Base-by-base conservation (phyloP, 1,140 invertebrate species). In the Philaenus spumarius region DNA sequence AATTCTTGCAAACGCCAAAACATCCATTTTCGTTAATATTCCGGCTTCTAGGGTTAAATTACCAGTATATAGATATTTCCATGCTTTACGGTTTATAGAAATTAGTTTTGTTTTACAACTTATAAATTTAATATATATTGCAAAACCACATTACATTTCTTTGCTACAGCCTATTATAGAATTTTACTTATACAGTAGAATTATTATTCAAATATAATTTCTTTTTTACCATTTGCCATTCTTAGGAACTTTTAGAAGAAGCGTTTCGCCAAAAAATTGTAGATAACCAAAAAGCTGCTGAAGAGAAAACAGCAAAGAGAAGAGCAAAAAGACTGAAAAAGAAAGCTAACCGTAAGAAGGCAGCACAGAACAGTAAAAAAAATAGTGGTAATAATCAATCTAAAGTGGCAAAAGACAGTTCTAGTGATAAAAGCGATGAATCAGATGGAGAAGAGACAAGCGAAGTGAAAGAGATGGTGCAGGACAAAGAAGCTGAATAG, bases 281-380 rank as follows among this genome's bases (percentile, higher is more conserved):
- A 72, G 80, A 90, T 65, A 93, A 95, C 68, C 82, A 82, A 69
- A 80, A 71, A 63, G 71, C 74, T 64, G 84, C 88, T 22, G 91
- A 95, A 66, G 82, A 89, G 68, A 79, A 76, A 69, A 93, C 90
- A 1, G 87, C 88, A 0, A 94, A 93, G 62, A 93, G 90, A 73
- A 75, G 91, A 64, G 84, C 84, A 1, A 95, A 93, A 71, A 77
- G 91, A 63, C 68, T 86, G 53, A 92, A 87, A 66, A 89, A 82
- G 64, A 93, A 91, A 66, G 73, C 80, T 81, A 78, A 67, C 60
- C 69, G 39, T 78, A 81, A 68, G 62, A 75, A 62, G 60, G 68
- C 57, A 59, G 68, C 57, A 59, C 63, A 59, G 71, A 64, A 65
- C 69, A 65, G 62, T 48, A 48, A 62, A 59, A 60, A 51, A 14